Conservation (phyloP, 2,888 invertebrate genomes). For the Macrophya alboannulata region DNA sequence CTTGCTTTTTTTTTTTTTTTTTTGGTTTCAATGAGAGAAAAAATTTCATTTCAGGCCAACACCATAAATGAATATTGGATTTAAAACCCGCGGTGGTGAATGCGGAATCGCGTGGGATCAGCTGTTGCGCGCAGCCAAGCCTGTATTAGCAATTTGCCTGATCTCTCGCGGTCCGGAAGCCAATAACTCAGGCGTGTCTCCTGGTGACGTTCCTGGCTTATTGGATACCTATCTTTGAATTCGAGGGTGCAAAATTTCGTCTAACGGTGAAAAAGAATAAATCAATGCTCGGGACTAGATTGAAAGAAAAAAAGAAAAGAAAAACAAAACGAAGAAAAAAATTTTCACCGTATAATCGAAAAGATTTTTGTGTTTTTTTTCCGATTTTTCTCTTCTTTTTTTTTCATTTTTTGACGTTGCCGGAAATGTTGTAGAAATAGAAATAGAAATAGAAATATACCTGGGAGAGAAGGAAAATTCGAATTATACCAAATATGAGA, state of each 20-base stretch:
- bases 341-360: no score
- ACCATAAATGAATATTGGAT: not conserved
- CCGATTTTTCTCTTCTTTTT: no score
- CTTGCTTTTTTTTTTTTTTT: no score
- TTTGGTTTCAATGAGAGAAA: no score
- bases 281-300: not conserved
- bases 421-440: no score
- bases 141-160: not conserved
- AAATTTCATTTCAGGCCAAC: no score
- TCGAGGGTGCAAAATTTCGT: not conserved
- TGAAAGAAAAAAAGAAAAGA: not conserved
- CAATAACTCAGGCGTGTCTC: conserved; percentile 21
- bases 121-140: conserved; percentile 12
- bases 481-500: no score
- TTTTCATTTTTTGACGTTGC: no score
- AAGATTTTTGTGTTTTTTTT: no score
- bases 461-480: no score
- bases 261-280: not conserved
- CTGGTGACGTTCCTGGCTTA: not conserved
- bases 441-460: no score
- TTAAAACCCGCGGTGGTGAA: not conserved
- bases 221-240: conserved; percentile 15
- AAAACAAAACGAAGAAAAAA: not conserved
- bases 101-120: conserved; percentile 33
- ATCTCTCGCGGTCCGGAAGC: conserved; percentile 31